phyloP scores from a whole-genome alignment of 2,797 vertebrate genomes.

The Sebastes ruberrimus region DNA sequence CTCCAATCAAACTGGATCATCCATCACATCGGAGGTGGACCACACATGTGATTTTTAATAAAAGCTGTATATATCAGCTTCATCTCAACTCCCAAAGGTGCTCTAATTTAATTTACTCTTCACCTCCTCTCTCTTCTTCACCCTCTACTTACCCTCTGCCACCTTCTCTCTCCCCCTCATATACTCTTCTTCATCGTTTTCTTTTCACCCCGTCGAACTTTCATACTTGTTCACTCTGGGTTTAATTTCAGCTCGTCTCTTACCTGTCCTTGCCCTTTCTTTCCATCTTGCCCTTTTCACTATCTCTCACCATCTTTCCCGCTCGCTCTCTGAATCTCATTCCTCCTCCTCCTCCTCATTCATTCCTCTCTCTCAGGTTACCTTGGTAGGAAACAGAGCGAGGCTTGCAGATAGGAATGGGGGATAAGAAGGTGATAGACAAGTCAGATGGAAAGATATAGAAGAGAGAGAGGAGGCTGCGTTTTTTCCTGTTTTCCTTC shows the following conservation, averaged over 20 bases:
- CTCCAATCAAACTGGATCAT: constrained; percentile 29
- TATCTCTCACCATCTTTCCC: constrained; percentile 45
- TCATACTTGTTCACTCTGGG: constrained; percentile 16
- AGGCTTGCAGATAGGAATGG: constrained; percentile 20
- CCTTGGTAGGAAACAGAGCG: constrained; percentile 6
- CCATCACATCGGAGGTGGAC: neutral
- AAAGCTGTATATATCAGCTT: constrained; percentile 31
- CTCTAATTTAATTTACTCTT: constrained; percentile 64
- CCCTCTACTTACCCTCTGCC: constrained; percentile 34
- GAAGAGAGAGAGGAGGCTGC: neutral
- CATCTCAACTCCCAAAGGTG: constrained; percentile 26
- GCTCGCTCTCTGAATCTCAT: constrained; percentile 19
- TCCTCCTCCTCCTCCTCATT: neutral
- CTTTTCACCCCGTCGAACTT: constrained; percentile 6
- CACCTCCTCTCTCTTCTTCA: constrained; percentile 29
- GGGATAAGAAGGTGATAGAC: constrained; percentile 46
- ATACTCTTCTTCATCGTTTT: neutral
- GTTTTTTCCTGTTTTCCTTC: neutral
- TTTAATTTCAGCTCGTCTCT: constrained; percentile 54
- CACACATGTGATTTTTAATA: constrained; percentile 46
- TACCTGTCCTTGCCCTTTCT: constrained; percentile 46
- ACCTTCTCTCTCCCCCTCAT: constrained; percentile 41
- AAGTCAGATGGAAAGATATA: constrained; percentile 47
- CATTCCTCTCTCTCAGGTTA: constrained; percentile 26
- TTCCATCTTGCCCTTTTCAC: constrained; percentile 33